phyloP scores from a whole-genome alignment of 2,888 invertebrate species.

The Drosophila eohydei region DNA sequence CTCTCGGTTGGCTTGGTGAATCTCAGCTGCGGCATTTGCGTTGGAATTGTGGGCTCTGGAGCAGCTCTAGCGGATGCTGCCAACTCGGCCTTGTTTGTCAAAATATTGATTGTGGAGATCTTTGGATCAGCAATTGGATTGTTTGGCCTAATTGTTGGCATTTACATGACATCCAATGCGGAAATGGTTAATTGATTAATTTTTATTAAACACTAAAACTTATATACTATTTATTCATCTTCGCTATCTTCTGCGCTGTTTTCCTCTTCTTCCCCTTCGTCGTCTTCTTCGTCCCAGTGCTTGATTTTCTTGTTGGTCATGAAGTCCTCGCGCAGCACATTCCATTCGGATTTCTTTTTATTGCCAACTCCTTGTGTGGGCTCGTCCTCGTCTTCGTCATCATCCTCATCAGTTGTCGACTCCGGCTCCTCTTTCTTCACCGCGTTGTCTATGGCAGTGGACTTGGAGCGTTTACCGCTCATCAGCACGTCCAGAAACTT shows the following conservation, averaged over 20 bases:
- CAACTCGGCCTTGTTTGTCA: conserved; percentile 97
- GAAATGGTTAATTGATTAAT: conserved; percentile 86
- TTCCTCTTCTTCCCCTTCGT: conserved; percentile 21
- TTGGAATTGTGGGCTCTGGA: conserved; percentile 99
- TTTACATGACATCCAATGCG: conserved; percentile 94
- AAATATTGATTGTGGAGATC: conserved; percentile 99
- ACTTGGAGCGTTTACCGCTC: conserved; percentile 87
- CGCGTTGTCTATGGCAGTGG: conserved; percentile 85
- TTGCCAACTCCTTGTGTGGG: conserved; percentile 10
- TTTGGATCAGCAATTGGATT: conserved; percentile 99
- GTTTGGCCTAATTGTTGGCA: conserved; percentile 99
- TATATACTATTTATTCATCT: conserved; percentile 50
- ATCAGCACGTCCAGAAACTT: conserved; percentile 92
- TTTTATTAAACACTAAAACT: conserved; percentile 29
- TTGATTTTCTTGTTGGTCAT: conserved; percentile 95
- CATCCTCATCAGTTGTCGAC: conserved; percentile 79
- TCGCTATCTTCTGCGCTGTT: conserved; percentile 43
- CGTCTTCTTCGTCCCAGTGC: conserved; percentile 93
- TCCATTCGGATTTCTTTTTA: conserved; percentile 87
- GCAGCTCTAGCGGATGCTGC: conserved; percentile 99
- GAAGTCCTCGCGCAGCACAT: conserved; percentile 92
- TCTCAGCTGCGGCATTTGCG: conserved; percentile 95
- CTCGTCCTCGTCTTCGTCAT: conserved; percentile 65
- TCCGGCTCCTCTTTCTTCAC: conserved; percentile 86
- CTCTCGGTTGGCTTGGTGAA: conserved; percentile 97